Base-by-base conservation (phyloP, 2,888 invertebrate species). In the Portevinia maculata region DNA sequence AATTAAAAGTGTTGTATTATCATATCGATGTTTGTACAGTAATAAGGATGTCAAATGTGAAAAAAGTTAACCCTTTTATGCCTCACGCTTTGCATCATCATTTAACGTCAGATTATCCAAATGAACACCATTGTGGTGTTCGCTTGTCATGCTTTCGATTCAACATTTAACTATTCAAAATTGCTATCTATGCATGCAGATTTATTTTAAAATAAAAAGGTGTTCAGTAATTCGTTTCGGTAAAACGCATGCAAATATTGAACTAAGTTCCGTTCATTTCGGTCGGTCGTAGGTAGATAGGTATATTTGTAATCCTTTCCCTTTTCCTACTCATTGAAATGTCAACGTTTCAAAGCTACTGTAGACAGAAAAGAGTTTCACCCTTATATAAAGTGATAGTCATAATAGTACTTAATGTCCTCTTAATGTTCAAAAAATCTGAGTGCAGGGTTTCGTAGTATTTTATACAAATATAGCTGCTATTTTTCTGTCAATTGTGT, bases 91-190 rank as follows among this genome's bases (percentile, higher is more conserved):
- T 48, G 71, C 71, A 76, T 76, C 83, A 83, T 83, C 78, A 83
- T 83, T 83, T 83, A 83, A 71, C 67, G 83, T 83, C 78, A 83
- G 83, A 83, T 83, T 83, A 83, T 83, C 83, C 83, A 83, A 83
- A 78, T 83, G 71, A 73, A 30, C 55, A 76, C 76, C 46, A 65
- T 50, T 67, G 73, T 83, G 71, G 32, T 71, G 83, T 83, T 76
- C 83, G 65, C 78, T 67, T 83, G 83, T 83, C 81, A 81, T 41
- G 24, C 19, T 60, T 50, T 24, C 57, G 46, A 76, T 73, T 39
- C 55, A 65, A 46, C 50, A 44, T 71, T 69, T 62, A 32, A 52
- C 55, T 70, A 57, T 62, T 64, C 57, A 44, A 64, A 64, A 65
- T 52, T 24, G 41, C 24, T 34, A 55, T 70, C 70, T 70, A 34